These are phyloP conservation scores for Alfaro cultratus DNA, from an alignment of 2,797 vertebrate species.

Conservation along the genomic window DNA sequence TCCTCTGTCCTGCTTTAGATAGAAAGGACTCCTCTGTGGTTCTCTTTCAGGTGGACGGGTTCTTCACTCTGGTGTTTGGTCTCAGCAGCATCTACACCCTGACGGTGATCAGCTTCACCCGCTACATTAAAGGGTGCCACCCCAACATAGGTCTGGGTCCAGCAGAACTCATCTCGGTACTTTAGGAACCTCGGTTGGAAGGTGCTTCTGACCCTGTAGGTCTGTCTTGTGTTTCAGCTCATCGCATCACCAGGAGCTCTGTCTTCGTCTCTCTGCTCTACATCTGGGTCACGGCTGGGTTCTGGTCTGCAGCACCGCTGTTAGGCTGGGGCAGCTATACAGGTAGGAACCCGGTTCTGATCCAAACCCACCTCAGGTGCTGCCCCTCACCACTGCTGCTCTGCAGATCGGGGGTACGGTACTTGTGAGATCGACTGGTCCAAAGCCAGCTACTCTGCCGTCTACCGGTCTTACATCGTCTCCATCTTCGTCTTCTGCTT, in stretches of 20 bases:
- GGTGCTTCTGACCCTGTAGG: not conserved
- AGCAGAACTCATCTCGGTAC: too few relatives aligned
- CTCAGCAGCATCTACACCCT: conserved; percentile 87
- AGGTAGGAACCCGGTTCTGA: conserved; percentile 62
- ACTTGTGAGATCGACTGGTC: conserved; percentile 88
- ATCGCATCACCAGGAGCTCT: conserved; percentile 77
- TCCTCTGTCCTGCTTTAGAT: not conserved
- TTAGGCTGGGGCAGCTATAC: conserved; percentile 88
- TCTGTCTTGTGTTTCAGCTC: conserved; percentile 64
- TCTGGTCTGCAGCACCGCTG: conserved; percentile 86
- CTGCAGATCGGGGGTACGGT: conserved; percentile 82
- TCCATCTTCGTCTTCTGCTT: conserved; percentile 83
- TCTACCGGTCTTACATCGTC: conserved; percentile 83
- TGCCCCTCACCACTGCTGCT: not conserved
- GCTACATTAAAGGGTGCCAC: conserved; percentile 84
- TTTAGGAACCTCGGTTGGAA: not conserved
- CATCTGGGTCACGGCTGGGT: conserved; percentile 83
- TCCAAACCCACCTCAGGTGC: not conserved
- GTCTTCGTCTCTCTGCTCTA: conserved; percentile 76
- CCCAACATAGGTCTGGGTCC: conserved; percentile 73
- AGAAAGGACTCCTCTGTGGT: not conserved
- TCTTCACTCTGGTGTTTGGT: conserved; percentile 85
- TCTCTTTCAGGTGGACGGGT: conserved; percentile 82
- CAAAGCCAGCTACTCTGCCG: conserved; percentile 80
- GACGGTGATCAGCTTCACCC: conserved; percentile 85